Base-by-base conservation (phyloP, 2,113 vertebrate species). In the Lutjanus erythropterus region DNA sequence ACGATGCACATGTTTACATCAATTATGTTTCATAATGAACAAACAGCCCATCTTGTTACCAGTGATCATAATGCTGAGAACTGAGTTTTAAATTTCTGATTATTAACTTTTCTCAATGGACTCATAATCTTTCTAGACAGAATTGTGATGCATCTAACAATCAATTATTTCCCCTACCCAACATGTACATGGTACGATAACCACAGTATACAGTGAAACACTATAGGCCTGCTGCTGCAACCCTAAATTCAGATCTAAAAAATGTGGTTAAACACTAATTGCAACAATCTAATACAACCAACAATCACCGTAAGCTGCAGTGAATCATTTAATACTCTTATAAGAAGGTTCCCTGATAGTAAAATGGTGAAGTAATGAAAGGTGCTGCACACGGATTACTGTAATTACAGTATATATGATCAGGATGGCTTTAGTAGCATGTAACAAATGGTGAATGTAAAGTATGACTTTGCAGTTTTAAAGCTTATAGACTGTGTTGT, bases 401-500 rank as follows among this genome's bases (percentile, higher is more conserved):
- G 53, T 84, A 80, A 78, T 83, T 47, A 83, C 52, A 82, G 64
- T 65, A 14, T 33, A 29, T 71, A 23, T 58, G 49, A 50, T 64
- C 12, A 14, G 21, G 15, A 49, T 73, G 35, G 41, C 70, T 91
- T 78, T 4, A 71, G 6, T 52, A 53, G 70, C 27, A 23, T 72
- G 35, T 49, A 53, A 69, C 39, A 69, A 53, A 61, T 27, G 19
- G 44, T 75, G 37, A 19, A n/a, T 77, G 64, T n/a, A n/a, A 68
- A 52, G 41, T 71, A 35, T 67, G 42, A 83, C 64, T 71, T 82
- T 80, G 67, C 67, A 79, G 47, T 80, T 50, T 72, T 75, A 58
- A 72, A n/a, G 55, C 16, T 47, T 59, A 33, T 6, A 33, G 33
- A 14, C 6, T 58, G 0, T 33, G 46, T 83, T 49, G 23, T 80